Evolutionary conservation across 37 sponge, comb jelly and placozoan genomes (phyloP), one percentile per base, ranked within the genome.

Genomic region (Crambe crambe): DNA sequence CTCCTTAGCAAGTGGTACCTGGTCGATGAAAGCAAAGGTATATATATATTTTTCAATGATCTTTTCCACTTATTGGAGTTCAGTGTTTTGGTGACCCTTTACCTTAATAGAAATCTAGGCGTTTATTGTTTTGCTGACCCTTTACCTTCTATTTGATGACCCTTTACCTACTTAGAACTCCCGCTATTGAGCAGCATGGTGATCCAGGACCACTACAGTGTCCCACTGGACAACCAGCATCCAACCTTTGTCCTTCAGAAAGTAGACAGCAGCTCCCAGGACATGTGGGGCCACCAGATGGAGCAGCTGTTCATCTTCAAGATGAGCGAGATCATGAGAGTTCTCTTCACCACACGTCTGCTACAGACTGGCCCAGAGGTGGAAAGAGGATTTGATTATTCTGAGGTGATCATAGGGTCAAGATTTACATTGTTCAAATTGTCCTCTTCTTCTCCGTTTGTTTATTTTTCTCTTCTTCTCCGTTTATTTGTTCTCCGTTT

Each of bases 181-280:
- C 88, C 88, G 3, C 60, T 87, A n/a, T 56, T 82, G 58, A 82
- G 70, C 54, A 74, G n/a, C 35, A 61, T 91, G 47, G 73, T 82
- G n/a, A 65, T 91, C 1, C 82, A 85, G 61, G 91, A 91, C 47
- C 75, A 86, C 37, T 86, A 85, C 70, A 71, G 77, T 44, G 56
- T 68, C 23, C 61, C 51, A 6, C 22, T 41, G 6, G 86, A 85
- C 39, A 61, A 42, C 67, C 62, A 79, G 12, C 44, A 67, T 35
- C 76, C 83, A 15, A 62, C 68, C 44, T 79, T 82, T 37, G n/a
- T 41, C 26, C 64, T 79, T 20, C 71, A 58, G 18, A 41, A 89
- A 62, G 38, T 9, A 30, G 23, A 6, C 4, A 31, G 8, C 20
- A 63, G 8, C 30, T 18, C 42, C 21, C 58, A 74, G 9, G 76